Evolutionary conservation across 2,888 invertebrate genomes (phyloP), one percentile per base, ranked within the genome.

Genomic region (Mesochorus sp.): DNA sequence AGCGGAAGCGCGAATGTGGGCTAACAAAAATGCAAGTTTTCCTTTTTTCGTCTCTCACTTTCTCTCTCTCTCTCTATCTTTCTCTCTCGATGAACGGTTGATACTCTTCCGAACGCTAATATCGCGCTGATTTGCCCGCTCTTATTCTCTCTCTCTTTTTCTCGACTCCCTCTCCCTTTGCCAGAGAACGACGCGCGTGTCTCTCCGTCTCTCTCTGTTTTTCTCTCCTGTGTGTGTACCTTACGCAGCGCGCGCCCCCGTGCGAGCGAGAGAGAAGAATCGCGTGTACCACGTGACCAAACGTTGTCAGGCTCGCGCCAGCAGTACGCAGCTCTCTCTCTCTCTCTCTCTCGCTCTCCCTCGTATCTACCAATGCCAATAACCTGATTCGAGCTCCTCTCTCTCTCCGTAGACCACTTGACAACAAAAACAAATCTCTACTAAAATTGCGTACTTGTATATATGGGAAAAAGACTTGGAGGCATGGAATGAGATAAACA

Each of bases 211-310:
- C 53, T 31, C 37, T 34, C 39, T 24, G n/a, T 47, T 19, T 55
- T 53, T 55, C 17, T 17, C 19, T n/a, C n/a, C n/a, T n/a, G n/a
- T 39, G 26, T 12, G 66, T 21, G 17, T 47, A 44, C 57, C 70
- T 73, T 70, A 82, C 66, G 71, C 70, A 76, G 73, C 61, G 44
- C 42, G 61, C 34, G 47, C 37, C 28, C 62, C 51, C 59, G 37
- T 64, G 51, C 42, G 62, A 57, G 68, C 68, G 47, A 19, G 8
- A 42, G 47, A 34, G 37, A 47, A 57, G 59, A 71, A 77, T 66
- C 64, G 53, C 55, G 79, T 80, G 73, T 82, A 85, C 87, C 87
- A 87, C 88, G 87, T 88, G 87, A 87, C 86, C 83, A 66, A 82
- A 81, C 86, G 81, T 80, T 83, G 82, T 85, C 86, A 83, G 80